Conservation (phyloP, 2,797 vertebrate species). For the Thaleichthys pacificus region DNA sequence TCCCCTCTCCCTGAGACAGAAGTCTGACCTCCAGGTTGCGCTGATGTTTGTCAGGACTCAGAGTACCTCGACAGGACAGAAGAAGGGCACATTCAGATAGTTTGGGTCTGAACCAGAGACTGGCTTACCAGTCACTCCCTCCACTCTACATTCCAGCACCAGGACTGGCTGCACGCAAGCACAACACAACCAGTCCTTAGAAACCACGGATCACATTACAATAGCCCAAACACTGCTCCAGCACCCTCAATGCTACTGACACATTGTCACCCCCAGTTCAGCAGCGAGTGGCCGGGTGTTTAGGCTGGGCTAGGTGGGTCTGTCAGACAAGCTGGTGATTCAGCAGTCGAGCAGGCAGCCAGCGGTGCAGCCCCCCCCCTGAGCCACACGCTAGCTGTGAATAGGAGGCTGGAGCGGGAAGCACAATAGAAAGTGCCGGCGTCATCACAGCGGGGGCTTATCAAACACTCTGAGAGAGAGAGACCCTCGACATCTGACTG, state of each 20-base stretch:
- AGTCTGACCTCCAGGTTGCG: neutral
- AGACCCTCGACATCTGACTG: slow-evolving; percentile 14
- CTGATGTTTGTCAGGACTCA: neutral
- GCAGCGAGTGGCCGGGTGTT: no score
- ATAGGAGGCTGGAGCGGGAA: slow-evolving; percentile 24
- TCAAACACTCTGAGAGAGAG: slow-evolving; percentile 4
- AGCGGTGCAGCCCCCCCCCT: neutral
- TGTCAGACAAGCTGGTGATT: slow-evolving; percentile 1
- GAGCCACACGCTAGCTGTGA: slow-evolving; percentile 32
- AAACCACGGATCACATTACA: neutral
- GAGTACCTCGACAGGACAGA: neutral
- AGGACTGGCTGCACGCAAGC: neutral
- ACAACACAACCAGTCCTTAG: neutral
- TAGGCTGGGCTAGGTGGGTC: neutral
- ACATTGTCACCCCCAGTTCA: no score
- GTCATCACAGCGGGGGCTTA: slow-evolving; percentile 73
- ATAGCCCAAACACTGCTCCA: neutral
- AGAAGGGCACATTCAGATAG: neutral
- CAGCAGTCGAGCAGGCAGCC: neutral
- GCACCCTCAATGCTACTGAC: no score
- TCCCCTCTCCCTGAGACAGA: neutral
- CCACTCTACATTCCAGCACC: slow-evolving; percentile 2
- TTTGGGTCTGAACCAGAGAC: no score
- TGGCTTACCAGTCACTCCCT: neutral
- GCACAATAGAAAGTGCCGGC: slow-evolving; percentile 70